Evolutionary conservation across 2,888 invertebrate genomes (phyloP).

Genomic region (Epinotia ramella): DNA sequence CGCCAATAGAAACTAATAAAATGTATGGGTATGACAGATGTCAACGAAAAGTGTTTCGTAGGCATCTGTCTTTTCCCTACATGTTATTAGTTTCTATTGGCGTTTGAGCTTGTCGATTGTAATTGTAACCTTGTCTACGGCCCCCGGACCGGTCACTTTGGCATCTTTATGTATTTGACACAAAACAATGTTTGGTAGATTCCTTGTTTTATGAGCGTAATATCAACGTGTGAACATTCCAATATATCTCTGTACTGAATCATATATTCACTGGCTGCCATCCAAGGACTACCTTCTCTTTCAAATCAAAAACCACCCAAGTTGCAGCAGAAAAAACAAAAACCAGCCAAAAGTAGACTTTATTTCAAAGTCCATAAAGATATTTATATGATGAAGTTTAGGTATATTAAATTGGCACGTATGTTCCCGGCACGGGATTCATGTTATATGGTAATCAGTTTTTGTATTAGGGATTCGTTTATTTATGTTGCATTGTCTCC

Average conservation of each 20-base stretch:
- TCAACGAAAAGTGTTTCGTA: too few species aligned
- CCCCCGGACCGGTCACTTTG: too few species aligned
- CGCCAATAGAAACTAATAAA: too few species aligned
- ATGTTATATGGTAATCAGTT: constrained; percentile 39
- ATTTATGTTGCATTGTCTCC: constrained; percentile 28
- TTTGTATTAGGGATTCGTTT: constrained; percentile 32
- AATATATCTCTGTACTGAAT: constrained; percentile 49
- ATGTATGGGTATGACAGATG: too few species aligned
- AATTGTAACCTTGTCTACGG: too few species aligned
- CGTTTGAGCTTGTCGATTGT: too few species aligned
- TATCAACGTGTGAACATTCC: constrained; percentile 43
- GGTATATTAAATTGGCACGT: constrained; percentile 2
- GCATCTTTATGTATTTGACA: too few species aligned
- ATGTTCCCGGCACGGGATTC: constrained; percentile 31
- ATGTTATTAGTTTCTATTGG: too few species aligned
- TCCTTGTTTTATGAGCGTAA: too few species aligned
- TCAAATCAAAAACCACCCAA: constrained; percentile 23
- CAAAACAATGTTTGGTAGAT: neutral
- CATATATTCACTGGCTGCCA: constrained; percentile 66
- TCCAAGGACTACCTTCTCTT: constrained; percentile 57
- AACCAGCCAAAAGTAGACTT: constrained; percentile 6
- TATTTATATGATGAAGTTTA: neutral
- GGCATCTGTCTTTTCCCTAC: too few species aligned
- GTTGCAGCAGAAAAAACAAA: neutral
- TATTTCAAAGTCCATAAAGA: constrained; percentile 11